Evolutionary conservation across 2,888 invertebrate species (phyloP), one percentile per base, ranked within the genome.

Genomic region (Sphaeridia pumilis): DNA sequence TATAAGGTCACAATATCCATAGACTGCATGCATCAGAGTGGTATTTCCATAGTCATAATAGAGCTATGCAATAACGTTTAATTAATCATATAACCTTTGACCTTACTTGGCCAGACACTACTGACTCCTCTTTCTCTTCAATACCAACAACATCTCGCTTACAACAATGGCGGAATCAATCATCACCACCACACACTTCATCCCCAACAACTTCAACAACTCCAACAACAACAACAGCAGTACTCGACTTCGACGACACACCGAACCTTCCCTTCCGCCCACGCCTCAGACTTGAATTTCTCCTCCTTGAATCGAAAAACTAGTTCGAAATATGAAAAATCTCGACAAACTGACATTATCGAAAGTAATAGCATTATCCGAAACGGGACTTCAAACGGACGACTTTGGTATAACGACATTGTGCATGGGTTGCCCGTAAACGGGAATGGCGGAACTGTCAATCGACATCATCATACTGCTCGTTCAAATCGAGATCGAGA

Each of bases 61-160:
- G n/a, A n/a, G n/a, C n/a, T n/a, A n/a, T n/a, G n/a, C n/a, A n/a
- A n/a, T n/a, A n/a, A n/a, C n/a, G n/a, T n/a, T n/a, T n/a, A n/a
- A n/a, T n/a, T n/a, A n/a, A n/a, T n/a, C n/a, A n/a, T n/a, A n/a
- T n/a, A n/a, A n/a, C n/a, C n/a, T n/a, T n/a, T n/a, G n/a, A n/a
- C n/a, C 7, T 38, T 43, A 41, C 28, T 31, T 31, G 20, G 36
- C 58, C 57, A 65, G 65, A 64, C 64, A 58, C 54, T 64, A 59
- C 59, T 64, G 62, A 64, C 64, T 54, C 65, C 65, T 49, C 58
- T 65, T 44, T 64, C 62, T 60, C 63, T 64, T 52, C 64, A 64
- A 53, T 64, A 65, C 52, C 61, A 60, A 49, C 58, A 61, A 47
- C 61, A 63, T 54, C 58, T 59, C 49, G 51, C 51, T 36, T 38